Conservation (phyloP, 2,797 vertebrate species). For the Rhynchonycteris naso region DNA sequence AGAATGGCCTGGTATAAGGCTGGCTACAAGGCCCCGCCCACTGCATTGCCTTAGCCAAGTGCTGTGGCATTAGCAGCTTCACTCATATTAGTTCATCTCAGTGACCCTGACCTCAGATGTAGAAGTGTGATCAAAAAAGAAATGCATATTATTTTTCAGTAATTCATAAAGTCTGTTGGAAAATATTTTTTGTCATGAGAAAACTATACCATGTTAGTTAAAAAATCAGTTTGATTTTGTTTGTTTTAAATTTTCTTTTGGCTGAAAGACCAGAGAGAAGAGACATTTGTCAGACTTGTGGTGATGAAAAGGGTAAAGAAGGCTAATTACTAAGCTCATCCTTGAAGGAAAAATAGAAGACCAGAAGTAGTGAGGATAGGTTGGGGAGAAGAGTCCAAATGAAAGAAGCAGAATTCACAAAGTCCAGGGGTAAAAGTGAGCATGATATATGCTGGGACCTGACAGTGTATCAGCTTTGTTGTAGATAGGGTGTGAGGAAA, state of each 20-base stretch:
- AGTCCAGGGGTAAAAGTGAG: not conserved
- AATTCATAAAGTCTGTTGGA: not conserved
- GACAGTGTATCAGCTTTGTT: not conserved
- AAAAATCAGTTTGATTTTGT: not conserved
- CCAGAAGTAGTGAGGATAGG: not conserved
- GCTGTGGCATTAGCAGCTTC: not conserved
- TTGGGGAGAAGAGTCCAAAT: not conserved
- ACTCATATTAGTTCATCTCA: not conserved
- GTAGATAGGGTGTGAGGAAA: not conserved
- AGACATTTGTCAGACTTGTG: not conserved
- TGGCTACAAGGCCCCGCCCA: too few species aligned
- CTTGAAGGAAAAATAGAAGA: not conserved
- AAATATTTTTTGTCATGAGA: not conserved
- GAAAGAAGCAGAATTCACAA: not conserved
- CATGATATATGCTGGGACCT: not conserved
- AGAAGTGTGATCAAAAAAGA: not conserved
- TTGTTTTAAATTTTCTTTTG: constrained; percentile 34
- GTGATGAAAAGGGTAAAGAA: not conserved
- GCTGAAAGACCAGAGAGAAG: not conserved
- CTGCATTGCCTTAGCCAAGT: not conserved
- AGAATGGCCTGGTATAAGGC: not conserved
- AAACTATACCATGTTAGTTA: not conserved
- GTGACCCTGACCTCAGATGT: not conserved
- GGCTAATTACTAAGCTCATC: not conserved
- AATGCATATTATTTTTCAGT: not conserved